Base-by-base conservation (phyloP, 1,140 invertebrate genomes). In the Ephestia elutella region DNA sequence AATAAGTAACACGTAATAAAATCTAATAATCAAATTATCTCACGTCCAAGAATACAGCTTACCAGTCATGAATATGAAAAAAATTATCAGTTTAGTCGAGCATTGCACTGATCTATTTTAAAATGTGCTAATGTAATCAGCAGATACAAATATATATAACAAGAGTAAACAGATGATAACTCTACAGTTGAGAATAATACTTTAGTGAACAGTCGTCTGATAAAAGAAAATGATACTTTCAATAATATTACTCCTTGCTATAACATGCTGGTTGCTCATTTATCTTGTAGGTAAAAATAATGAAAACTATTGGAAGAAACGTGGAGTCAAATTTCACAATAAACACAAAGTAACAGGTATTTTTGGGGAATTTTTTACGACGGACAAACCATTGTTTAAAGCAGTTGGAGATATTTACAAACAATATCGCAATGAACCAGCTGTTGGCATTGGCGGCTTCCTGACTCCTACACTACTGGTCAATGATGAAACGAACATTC, bases 401-500 rank as follows among this genome's bases (percentile, higher is more conserved):
- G 5, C 20, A 20, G 5, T 20, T 20, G 18, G 7, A 19, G 18
- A 50, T 19, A 3, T 50, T 4, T 50, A 50, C 18, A 19, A 50
- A 50, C 9, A 50, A 20, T 20, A 50, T 50, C 18, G 19, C 18
- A 13, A 50, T 5, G 49, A 50, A 50, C 49, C 49, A 20, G 49
- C 49, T 10, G 49, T 50, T 5, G 49, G 49, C 17, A 9, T 50
- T 11, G 20, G 49, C 20, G 49, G 17, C 0, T 20, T 20, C 20
- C 20, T 50, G 18, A 50, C 18, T 20, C 75, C 73, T 17, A 63
- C 68, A 5, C 20, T 81, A 4, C 51, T 80, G 2, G 13, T 84
- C 0, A 75, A 71, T 60, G 86, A 91, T 70, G 71, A 89, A 2
- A 81, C 90, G 20, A 73, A 92, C 11, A 75, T 92, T 7, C 88